Base-by-base conservation (phyloP, 2,888 invertebrate species). In the Lasioglossum villosulum region DNA sequence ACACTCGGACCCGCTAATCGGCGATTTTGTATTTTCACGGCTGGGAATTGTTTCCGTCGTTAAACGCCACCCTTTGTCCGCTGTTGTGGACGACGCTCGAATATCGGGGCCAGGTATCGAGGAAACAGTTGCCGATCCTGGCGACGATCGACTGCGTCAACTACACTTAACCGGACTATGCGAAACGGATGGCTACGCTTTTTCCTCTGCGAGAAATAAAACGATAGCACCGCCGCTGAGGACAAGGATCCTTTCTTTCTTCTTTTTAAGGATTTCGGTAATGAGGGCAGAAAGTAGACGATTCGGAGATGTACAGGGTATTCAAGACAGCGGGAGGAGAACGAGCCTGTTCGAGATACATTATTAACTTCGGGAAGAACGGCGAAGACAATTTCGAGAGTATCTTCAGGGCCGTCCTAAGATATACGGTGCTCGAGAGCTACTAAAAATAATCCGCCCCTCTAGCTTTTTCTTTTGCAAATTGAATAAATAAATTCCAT, bases 1-100 rank as follows among this genome's bases (percentile, higher is more conserved):
- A 90, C 91, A 90, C 86, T 88, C 83, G 87, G 87, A 73, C 77
- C 75, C 80, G 91, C 89, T 90, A 90, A 90, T 90, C 87, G 91
- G 72, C 90, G 86, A 91, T 91, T 90, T 90, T 88, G 80, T 86
- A 88, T 90, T 89, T 90, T 75, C 86, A 84, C 86, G 48, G 80
- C 70, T 75, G 81, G 75, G 89, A 89, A 89, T 91, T 87, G 90
- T 91, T 91, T 89, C 87, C 86, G 79, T 74, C 90, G 86, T 86
- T 78, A 84, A 68, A 78, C 78, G 74, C 27, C 83, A 59, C 48
- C 48, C 71, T 66, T 81, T 83, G 83, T 82, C 78, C 74, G 1
- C 48, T 76, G 78, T 83, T 83, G 83, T 56, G 37, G 68, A 37
- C 77, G 72, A 59, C 30, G 72, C 30, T 10, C 56, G 68, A 37